phyloP scores from a whole-genome alignment of 2,797 vertebrate species.

The Channallabes apus region DNA sequence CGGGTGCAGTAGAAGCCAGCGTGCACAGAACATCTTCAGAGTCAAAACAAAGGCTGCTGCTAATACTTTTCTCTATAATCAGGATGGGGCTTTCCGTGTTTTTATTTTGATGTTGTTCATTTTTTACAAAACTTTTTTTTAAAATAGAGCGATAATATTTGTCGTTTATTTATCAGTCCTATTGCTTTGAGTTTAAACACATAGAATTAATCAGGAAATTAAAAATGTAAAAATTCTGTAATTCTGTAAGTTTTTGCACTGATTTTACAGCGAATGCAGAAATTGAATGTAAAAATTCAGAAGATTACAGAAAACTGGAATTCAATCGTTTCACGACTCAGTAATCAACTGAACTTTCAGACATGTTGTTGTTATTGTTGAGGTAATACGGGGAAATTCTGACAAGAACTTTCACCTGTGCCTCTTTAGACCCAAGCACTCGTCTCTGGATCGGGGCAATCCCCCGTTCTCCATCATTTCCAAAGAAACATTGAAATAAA shows the following conservation, averaged over 20 bases:
- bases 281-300: background rate
- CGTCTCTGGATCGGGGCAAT: conserved; percentile 45
- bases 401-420: conserved; percentile 50
- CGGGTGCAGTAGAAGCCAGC: conserved; percentile 49
- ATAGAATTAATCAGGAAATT: no score
- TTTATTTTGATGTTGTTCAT: conserved; percentile 10
- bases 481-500: conserved; percentile 46
- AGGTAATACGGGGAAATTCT: conserved; percentile 51
- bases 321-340: conserved; percentile 22
- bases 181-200: background rate
- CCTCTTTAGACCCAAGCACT: conserved; percentile 16
- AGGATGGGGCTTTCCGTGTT: conserved; percentile 41
- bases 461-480: conserved; percentile 48
- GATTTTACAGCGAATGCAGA: background rate
- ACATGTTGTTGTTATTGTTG: conserved; percentile 40
- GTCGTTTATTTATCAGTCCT: background rate
- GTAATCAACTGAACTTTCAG: conserved; percentile 24
- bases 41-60: conserved; percentile 46
- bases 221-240: background rate
- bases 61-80: conserved; percentile 34
- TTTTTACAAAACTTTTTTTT: background rate
- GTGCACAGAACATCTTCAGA: conserved; percentile 3
- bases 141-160: background rate
- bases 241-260: background rate
- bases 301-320: background rate